A percentile compares a stretch with the other conserved stretches of the same genome.
Conservation (phyloP, 1,140 invertebrate species). For the Rhizoglyphus robini region DNA sequence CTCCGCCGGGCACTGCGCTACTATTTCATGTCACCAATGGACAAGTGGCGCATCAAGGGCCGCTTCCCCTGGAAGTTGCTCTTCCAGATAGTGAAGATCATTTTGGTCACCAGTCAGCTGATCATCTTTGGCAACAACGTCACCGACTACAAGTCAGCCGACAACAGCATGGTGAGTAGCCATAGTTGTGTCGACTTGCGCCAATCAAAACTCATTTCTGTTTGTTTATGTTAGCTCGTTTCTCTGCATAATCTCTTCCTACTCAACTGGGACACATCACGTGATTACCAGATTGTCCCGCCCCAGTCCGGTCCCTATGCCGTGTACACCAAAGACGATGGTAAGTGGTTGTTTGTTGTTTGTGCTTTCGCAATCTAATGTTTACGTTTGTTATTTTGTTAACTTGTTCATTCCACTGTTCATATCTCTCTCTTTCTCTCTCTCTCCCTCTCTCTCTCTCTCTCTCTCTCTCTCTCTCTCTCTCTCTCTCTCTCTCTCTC, state of each 20-base stretch:
- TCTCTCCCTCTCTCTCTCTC: no score
- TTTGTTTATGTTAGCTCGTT: not conserved
- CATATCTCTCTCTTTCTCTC: not conserved
- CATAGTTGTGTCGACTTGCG: no score
- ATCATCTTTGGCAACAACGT: slow-evolving; percentile 84
- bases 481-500: no score
- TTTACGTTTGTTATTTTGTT: no score
- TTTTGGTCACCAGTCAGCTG: slow-evolving; percentile 80
- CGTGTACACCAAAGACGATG: slow-evolving; percentile 68
- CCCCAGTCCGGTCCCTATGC: slow-evolving; percentile 77
- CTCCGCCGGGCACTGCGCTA: slow-evolving; percentile 72
- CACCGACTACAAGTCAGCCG: slow-evolving; percentile 39
- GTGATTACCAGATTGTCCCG: slow-evolving; percentile 86
- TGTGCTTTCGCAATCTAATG: not conserved
- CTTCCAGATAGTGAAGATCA: slow-evolving; percentile 86
- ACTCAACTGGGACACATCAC: slow-evolving; percentile 25
- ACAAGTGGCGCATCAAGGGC: slow-evolving; percentile 82
- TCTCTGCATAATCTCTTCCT: slow-evolving; percentile 14
- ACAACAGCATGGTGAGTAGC: slow-evolving; percentile 40
- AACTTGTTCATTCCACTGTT: no score
- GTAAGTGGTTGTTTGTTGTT: not conserved
- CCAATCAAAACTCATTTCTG: not conserved
- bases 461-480: no score
- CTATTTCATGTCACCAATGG: slow-evolving; percentile 97
- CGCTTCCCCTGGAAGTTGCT: slow-evolving; percentile 91